Conservation (phyloP, 2,888 invertebrate species). For the Lasius platythorax region DNA sequence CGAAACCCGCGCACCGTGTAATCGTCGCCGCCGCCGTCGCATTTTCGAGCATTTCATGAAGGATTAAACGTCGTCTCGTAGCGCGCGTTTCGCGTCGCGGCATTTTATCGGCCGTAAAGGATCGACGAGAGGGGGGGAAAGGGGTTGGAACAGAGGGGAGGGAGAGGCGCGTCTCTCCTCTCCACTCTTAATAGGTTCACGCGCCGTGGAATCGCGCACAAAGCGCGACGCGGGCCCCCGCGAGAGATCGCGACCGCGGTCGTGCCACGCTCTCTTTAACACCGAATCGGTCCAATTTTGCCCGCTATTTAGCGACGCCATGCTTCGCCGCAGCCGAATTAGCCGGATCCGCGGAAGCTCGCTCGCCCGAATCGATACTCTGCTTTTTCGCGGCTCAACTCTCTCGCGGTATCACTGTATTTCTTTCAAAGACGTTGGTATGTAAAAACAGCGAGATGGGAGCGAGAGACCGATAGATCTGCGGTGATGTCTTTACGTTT, state of each 20-base stretch:
- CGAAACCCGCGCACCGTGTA: slow-evolving; percentile 26
- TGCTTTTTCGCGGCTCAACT: neutral
- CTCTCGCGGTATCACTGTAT: neutral
- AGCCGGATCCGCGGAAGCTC: slow-evolving; percentile 63
- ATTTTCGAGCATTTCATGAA: slow-evolving; percentile 26
- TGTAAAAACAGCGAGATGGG: neutral
- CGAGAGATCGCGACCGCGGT: slow-evolving; percentile 41
- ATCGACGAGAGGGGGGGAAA: slow-evolving; percentile 41
- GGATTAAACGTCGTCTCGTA: slow-evolving; percentile 35
- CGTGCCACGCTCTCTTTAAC: slow-evolving; percentile 77
- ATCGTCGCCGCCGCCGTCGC: slow-evolving; percentile 17
- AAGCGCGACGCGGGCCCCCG: slow-evolving; percentile 50
- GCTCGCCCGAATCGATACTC: slow-evolving; percentile 34
- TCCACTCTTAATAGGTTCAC: slow-evolving; percentile 60
- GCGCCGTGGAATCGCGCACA: slow-evolving; percentile 54
- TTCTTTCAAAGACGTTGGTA: neutral
- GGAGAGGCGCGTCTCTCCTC: neutral
- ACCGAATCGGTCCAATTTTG: slow-evolving; percentile 81
- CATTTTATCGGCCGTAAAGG: slow-evolving; percentile 62
- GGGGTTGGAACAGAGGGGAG: neutral
- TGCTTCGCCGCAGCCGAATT: slow-evolving; percentile 80
- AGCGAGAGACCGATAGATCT: neutral
- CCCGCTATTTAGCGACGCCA: slow-evolving; percentile 80
- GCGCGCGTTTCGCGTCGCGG: slow-evolving; percentile 40
- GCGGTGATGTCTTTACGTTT: neutral